Evolutionary conservation across 1,140 invertebrate genomes (phyloP), one percentile per base, ranked within the genome.

Genomic region (Rhizoglyphus robini): DNA sequence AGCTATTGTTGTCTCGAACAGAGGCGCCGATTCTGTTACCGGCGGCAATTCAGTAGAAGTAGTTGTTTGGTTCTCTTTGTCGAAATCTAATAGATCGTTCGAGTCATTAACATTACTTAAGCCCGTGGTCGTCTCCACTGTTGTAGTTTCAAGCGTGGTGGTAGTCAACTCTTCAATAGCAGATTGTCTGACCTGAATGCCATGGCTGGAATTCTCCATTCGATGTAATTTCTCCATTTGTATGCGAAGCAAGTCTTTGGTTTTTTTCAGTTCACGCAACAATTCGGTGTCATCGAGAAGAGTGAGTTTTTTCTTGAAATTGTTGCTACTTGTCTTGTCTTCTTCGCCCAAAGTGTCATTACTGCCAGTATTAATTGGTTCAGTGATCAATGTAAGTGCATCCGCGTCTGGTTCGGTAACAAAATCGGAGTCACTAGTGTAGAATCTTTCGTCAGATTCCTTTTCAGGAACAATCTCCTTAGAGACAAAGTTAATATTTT

Each of bases 151-250:
- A 25, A 27, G 3, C 23, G 48, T 27, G 4, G 5, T 20, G 25
- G 18, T 49, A 49, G 20, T 11, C 5, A 23, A 49, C 25, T 5
- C 47, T 23, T 15, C 25, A 5, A 20, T 20, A 5, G 4, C 20
- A 20, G 58, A 34, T 46, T 23, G 15, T 1, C 25, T 41, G 31
- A 29, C 20, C n/a, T 3, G n/a, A n/a, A n/a, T n/a, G n/a, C n/a
- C 8, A 3, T n/a, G 27, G 15, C 13, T 27, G 3, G 58, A 29
- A n/a, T 60, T 41, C 36, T 60, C 58, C 29, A 60, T 34, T 32
- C 13, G n/a, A 34, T 60, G 15, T 27, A 60, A 34, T 32, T 60
- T 60, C 25, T 60, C 58, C 31, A 60, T 60, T 15, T 60, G 58
- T n/a, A 60, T 60, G 15, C 58, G 15, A 2, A 60, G 27, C n/a